phyloP scores from a whole-genome alignment of 2,797 vertebrate species.

The Acipenser oxyrinchus region DNA sequence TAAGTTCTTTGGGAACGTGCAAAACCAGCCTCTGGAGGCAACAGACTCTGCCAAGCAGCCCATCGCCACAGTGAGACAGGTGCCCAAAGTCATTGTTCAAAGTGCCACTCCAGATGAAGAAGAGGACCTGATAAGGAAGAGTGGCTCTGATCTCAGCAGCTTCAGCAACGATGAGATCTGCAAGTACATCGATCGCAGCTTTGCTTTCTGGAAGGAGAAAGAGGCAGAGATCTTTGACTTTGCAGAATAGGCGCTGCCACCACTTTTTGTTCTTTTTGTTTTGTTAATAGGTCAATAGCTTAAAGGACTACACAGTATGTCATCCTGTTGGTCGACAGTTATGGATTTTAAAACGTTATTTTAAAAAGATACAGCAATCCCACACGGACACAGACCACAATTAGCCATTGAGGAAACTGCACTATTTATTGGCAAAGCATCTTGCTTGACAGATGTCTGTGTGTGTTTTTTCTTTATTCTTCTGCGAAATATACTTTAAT shows the following conservation, averaged over 20 bases:
- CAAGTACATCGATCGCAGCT: constrained; percentile 88
- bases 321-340: too few species aligned
- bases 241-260: constrained; percentile 44
- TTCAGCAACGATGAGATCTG: constrained; percentile 81
- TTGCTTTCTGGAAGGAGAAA: constrained; percentile 96
- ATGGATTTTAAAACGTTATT: too few species aligned
- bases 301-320: too few species aligned
- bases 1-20: constrained; percentile 66
- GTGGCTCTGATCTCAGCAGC: constrained; percentile 46
- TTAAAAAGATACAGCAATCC: too few species aligned
- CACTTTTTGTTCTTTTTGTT: constrained; percentile 22
- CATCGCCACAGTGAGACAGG: constrained; percentile 40
- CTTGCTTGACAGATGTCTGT: too few species aligned
- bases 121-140: constrained; percentile 18
- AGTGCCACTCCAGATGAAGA: constrained; percentile 50
- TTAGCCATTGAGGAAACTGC: too few species aligned
- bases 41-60: constrained; percentile 31
- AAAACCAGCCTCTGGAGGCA: constrained; percentile 13
- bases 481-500: too few species aligned
- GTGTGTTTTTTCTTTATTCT: too few species aligned
- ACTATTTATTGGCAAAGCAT: too few species aligned
- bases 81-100: constrained; percentile 51
- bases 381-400: too few species aligned
- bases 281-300: constrained; percentile 17
- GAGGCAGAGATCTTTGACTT: constrained; percentile 89